Percentiles rank a stretch among this genome's conserved stretches.
phyloP scores from a whole-genome alignment of 2,888 invertebrate species.

The Meiosimyza platycephala region DNA sequence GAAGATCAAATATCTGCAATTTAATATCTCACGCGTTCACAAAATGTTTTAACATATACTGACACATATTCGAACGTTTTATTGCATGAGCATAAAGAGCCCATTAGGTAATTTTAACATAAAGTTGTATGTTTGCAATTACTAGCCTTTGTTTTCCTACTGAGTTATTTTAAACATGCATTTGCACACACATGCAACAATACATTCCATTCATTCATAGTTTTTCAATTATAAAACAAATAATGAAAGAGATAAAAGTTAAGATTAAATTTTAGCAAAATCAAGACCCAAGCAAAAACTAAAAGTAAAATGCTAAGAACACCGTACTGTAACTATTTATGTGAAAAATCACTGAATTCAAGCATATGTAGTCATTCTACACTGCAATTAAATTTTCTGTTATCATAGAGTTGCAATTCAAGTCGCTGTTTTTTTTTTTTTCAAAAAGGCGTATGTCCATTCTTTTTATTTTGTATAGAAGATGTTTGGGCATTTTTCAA shows the following conservation, averaged over 20 bases:
- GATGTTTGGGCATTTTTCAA: no score
- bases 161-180: not conserved
- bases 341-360: no score
- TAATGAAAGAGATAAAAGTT: not conserved
- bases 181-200: not conserved
- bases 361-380: no score
- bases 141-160: no score
- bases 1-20: slow-evolving; percentile 32
- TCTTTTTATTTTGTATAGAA: no score
- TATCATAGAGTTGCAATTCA: no score
- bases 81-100: no score
- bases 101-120: no score
- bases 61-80: not conserved
- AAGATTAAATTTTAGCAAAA: slow-evolving; percentile 1
- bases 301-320: not conserved
- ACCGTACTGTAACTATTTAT: not conserved
- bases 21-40: slow-evolving; percentile 29
- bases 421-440: no score
- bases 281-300: not conserved
- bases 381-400: no score
- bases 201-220: slow-evolving; percentile 10
- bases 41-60: slow-evolving; percentile 2
- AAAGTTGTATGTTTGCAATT: no score
- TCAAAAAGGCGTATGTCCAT: no score
- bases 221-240: not conserved